Base-by-base conservation (phyloP, 2,888 invertebrate species). In the Galeruca laticollis region DNA sequence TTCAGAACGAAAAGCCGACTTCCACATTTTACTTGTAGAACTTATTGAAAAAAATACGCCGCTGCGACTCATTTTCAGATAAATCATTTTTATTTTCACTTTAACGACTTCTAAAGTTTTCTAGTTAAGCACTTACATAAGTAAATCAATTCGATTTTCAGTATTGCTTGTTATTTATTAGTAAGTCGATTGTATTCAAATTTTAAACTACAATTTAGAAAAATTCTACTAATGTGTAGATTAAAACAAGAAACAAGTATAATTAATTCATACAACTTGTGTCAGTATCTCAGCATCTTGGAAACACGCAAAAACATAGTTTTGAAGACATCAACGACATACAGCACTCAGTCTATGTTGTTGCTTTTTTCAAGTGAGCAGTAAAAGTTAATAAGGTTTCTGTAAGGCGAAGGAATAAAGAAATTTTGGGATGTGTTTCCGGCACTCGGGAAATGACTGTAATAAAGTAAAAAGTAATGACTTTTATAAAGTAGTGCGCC, bases 401-500 rank as follows among this genome's bases (percentile, higher is more conserved):
- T 57, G 60, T 59, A 35, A 31, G 43, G 15, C 40, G 43, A 68
- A 59, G 51, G 31, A 69, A 63, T 69, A 59, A 61, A 69, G 49
- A 33, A 51, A 63, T 69, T 68, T 69, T 59, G 61, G 62, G 37
- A 20, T 59, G 59, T 59, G 47, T 47, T 33, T 49, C 33, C 37
- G 37, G 37, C 47, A 59, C 35, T 60, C 40, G 31, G 40, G 51
- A 69, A 69, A 59, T 59, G 51, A 49, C 57, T 8, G 59, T 52
- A 63, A 69, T 69, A 69, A 63, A 69, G 49, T 69, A 52, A 59
- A 18, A 63, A 13, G 63, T 69, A 63, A 69, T 51, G 68, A 59
- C 63, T 69, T 62, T 59, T 59, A 63, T 63, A 52, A 40, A 31
- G 68, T 64, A 57, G 52, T 37, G 49, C 62, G 57, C 43, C 11